Percentiles rank a stretch among this genome's conserved stretches.
phyloP scores from a whole-genome alignment of 2,113 vertebrate species.

The Chiloscyllium plagiosum region DNA sequence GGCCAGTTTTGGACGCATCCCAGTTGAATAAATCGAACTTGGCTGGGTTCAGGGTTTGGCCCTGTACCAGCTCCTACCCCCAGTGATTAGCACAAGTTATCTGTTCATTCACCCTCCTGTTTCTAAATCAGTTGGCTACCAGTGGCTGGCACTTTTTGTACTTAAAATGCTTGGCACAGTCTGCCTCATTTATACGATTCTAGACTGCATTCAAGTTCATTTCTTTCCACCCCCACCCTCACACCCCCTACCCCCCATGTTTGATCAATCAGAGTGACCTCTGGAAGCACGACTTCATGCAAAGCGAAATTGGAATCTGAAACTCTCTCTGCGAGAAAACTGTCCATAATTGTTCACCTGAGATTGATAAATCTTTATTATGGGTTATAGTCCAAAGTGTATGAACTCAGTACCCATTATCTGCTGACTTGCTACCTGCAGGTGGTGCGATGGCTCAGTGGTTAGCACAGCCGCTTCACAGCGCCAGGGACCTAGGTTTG shows the following conservation, averaged over 20 bases:
- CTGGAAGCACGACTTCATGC: not conserved
- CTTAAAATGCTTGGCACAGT: not conserved
- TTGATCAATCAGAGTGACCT: not conserved
- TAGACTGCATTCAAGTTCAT: not conserved
- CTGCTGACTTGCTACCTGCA: too few species aligned
- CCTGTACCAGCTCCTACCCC: too few species aligned
- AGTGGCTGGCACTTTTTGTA: slow-evolving; percentile 16
- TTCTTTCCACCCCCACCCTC: too few species aligned
- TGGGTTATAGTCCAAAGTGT: not conserved
- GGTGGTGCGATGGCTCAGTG: too few species aligned
- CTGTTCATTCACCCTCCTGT: not conserved
- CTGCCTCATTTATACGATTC: not conserved
- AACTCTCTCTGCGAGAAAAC: not conserved
- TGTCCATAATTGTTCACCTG: not conserved
- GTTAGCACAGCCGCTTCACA: too few species aligned
- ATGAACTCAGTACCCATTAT: too few species aligned
- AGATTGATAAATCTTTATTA: not conserved
- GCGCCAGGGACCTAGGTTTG: too few species aligned
- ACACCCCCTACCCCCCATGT: not conserved
- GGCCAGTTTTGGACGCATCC: not conserved
- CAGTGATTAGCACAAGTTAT: not conserved
- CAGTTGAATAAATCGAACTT: slow-evolving; percentile 4
- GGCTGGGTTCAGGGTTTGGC: not conserved
- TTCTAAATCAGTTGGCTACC: not conserved
- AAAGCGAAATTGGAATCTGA: not conserved